Conservation (phyloP, 2,797 vertebrate species). For the Aotus griseimembra region DNA sequence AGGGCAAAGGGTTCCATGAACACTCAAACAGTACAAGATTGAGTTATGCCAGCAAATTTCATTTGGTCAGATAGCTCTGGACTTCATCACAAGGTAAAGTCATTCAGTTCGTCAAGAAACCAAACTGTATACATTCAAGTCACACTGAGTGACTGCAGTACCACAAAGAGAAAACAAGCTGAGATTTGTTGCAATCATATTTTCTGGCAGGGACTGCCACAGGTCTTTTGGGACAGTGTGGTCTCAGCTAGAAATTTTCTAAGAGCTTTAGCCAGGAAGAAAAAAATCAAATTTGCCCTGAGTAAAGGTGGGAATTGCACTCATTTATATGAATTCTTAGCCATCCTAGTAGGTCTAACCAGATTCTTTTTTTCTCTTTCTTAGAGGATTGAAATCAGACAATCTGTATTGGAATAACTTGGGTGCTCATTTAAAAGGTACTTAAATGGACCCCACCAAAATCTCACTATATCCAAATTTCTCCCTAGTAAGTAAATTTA, state of each 20-base stretch:
- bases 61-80: slow-evolving; percentile 38
- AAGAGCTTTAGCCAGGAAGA: slow-evolving; percentile 35
- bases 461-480: neutral
- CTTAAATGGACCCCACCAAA: neutral
- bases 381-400: neutral
- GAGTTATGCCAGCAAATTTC: slow-evolving; percentile 57
- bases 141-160: slow-evolving; percentile 51
- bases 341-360: neutral
- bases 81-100: slow-evolving; percentile 46
- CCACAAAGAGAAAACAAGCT: slow-evolving; percentile 48
- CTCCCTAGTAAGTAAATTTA: neutral
- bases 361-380: neutral
- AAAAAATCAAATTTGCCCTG: slow-evolving; percentile 55
- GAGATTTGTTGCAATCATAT: slow-evolving; percentile 14
- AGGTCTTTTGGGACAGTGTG: slow-evolving; percentile 48
- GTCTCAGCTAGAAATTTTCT: slow-evolving; percentile 51
- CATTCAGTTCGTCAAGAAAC: slow-evolving; percentile 27
- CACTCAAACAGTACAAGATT: slow-evolving; percentile 29
- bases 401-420: neutral
- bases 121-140: slow-evolving; percentile 57
- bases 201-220: neutral
- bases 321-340: slow-evolving; percentile 29
- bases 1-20: slow-evolving; percentile 31
- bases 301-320: slow-evolving; percentile 43
- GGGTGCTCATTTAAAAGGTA: neutral